Evolutionary conservation across 2,113 vertebrate genomes (phyloP), one percentile per base, ranked within the genome.

Genomic region (Pollimyrus isidori): DNA sequence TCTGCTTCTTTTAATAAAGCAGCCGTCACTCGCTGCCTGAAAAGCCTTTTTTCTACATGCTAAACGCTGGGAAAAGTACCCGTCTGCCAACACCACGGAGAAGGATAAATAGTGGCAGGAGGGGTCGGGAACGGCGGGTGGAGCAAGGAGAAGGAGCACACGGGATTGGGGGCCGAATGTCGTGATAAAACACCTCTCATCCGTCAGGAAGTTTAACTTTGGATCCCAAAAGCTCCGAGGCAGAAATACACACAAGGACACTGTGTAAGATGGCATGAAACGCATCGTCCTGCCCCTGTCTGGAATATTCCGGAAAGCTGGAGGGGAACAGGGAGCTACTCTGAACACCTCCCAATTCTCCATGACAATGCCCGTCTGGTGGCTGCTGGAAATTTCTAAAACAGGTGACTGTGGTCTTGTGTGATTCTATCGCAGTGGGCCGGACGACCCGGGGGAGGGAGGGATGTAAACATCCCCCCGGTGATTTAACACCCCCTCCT

Each of bases 1-100:
- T 92, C 93, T 93, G 94, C 94, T 94, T 96, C 94, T 94, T 95
- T 95, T 95, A 96, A 96, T 96, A 96, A 96, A 96, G 94, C 93
- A 93, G 95, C 94, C 91, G 91, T 95, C 95, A 95, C 94, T 95
- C 92, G 91, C 91, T 48, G 92, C 89, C 92, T 95, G 93, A 96
- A 96, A 96, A 95, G 95, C 94, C 92, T 92, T 93, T 92, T 92
- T 91, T 93, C 92, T 94, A 91, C 92, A 92, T 92, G 92, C 94
- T 95, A 92, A 94, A 95, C 89, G 95, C 94, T 96, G 95, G 95
- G 95, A 96, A 96, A 96, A 95, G 94, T 92, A 94, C 94, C 94
- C 95, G 92, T 90, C 93, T 95, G 96, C 95, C 96, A 96, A 95
- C 93, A 94, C 93, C 94, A 94, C 91, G 94, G 93, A 92, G 93